Evolutionary conservation across 2,888 invertebrate genomes (phyloP), one percentile per base, ranked within the genome.

Genomic region (Hypselothyrea guttata): DNA sequence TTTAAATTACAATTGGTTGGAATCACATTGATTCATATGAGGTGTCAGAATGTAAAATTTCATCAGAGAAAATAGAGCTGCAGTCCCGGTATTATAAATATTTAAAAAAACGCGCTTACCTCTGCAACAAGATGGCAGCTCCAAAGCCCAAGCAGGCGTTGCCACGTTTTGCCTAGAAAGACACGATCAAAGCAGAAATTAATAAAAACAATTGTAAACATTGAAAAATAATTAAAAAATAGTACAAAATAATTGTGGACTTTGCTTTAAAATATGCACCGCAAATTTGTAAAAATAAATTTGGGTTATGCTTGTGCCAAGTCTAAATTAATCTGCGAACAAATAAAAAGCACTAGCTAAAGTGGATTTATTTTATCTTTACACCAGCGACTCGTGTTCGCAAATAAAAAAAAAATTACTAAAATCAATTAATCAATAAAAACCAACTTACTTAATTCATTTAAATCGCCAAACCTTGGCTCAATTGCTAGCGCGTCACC

Each of bases 261-360:
- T 84, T 79, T 69, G 57, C 87, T 38, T 74, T 54, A 69, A 63
- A 82, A 86, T 88, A 88, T 86, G 89, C 89, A 83, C 89, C 86
- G 87, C 88, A 89, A 89, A 86, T 73, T 47, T 69, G 44, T 22
- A n/a, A 40, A 13, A 13, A 37, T n/a, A 58, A 74, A 75, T 75
- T 86, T 88, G 86, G 86, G 88, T 88, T 88, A 79, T 89, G 89
- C 89, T 89, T 89, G 88, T 57, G 79, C 69, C 72, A 84, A 76
- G 68, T 40, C 60, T 37, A 55, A 18, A 8, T 88, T 86, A 12
- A 13, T 89, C 83, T 89, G 40, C 87, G 89, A 89, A 81, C 83
- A 84, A 47, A 64, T 65, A 81, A 84, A 75, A 87, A 89, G 89
- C 89, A 89, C 89, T 87, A 77, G 85, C 68, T 75, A 86, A 87